A percentile compares a stretch with the other conserved stretches of the same genome.
Conservation (phyloP, 2,113 vertebrate genomes). For the Callipepla squamata region DNA sequence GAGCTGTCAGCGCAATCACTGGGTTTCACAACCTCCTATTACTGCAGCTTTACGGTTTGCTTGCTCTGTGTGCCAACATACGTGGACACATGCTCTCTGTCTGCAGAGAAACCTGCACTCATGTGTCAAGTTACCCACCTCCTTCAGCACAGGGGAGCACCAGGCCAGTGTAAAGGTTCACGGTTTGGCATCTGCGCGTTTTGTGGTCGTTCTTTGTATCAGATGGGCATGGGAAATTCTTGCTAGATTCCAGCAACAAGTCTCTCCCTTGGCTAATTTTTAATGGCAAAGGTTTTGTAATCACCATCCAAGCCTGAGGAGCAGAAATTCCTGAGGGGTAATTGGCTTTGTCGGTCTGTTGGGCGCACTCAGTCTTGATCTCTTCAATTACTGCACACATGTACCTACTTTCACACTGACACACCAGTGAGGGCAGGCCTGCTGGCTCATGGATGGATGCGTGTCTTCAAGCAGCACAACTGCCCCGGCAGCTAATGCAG, state of each 20-base stretch:
- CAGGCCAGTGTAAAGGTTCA: not conserved
- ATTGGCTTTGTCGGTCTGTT: constrained; percentile 77
- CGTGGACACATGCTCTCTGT: not conserved
- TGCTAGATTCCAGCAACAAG: constrained; percentile 17
- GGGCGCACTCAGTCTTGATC: constrained; percentile 70
- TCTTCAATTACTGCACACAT: constrained; percentile 69
- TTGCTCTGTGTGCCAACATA: constrained; percentile 17
- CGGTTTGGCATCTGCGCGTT: not conserved
- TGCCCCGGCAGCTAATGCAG: not conserved
- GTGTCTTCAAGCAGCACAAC: constrained; percentile 4
- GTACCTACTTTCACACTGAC: constrained; percentile 48
- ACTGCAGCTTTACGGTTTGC: constrained; percentile 30
- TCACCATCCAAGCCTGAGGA: constrained; percentile 69
- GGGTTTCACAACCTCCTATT: constrained; percentile 46
- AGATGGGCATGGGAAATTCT: constrained; percentile 64
- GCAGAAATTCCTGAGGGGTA: constrained; percentile 74
- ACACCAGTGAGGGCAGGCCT: not conserved
- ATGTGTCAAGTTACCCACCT: not conserved
- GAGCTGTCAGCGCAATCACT: constrained; percentile 8
- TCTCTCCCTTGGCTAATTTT: constrained; percentile 73
- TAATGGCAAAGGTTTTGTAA: constrained; percentile 75
- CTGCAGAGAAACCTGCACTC: not conserved
- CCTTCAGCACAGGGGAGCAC: not conserved
- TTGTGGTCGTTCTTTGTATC: constrained; percentile 9
- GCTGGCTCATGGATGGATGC: constrained; percentile 11